phyloP scores from a whole-genome alignment of 30 jellyfish, hydroid and myxozoan species.

The Chironex yamaguchii region DNA sequence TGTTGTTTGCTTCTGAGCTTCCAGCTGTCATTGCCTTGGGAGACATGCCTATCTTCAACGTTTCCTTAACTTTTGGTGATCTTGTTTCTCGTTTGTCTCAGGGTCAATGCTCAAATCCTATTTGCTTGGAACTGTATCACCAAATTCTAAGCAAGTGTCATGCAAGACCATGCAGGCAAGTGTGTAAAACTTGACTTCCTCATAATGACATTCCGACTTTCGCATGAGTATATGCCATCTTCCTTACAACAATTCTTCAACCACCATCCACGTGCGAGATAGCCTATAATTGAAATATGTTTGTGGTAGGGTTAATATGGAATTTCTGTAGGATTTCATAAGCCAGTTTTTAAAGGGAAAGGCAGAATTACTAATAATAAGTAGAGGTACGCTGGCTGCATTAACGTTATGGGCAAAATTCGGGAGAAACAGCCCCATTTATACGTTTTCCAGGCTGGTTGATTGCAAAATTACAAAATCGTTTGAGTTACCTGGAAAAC shows the following conservation, averaged over 20 bases:
- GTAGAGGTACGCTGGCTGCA: conserved; percentile 34
- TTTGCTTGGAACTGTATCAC: conserved; percentile 42
- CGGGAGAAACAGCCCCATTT: conserved; percentile 49
- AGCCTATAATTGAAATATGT: conserved; percentile 63
- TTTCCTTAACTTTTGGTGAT: too few relatives aligned
- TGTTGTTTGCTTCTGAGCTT: too few relatives aligned
- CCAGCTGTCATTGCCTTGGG: too few relatives aligned
- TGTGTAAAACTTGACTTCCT: not conserved
- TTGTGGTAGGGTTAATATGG: conserved; percentile 37
- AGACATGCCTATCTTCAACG: too few relatives aligned
- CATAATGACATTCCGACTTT: conserved; percentile 21
- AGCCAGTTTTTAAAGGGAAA: conserved; percentile 45
- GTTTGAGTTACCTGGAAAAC: conserved; percentile 73
- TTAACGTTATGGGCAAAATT: not conserved
- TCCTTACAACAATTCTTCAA: conserved; percentile 50
- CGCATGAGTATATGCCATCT: conserved; percentile 27
- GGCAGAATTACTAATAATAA: conserved; percentile 58
- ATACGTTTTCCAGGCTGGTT: conserved; percentile 46
- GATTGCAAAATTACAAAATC: conserved; percentile 56
- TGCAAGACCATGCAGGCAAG: conserved; percentile 64
- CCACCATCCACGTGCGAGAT: conserved; percentile 69
- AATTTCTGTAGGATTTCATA: conserved; percentile 63
- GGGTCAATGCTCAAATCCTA: conserved; percentile 47
- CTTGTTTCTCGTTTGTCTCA: too few relatives aligned
- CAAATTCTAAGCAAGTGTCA: conserved; percentile 27